These are phyloP conservation scores for Nannoperca obscura DNA, from an alignment of 2,797 vertebrate species.

Conservation along the genomic window DNA sequence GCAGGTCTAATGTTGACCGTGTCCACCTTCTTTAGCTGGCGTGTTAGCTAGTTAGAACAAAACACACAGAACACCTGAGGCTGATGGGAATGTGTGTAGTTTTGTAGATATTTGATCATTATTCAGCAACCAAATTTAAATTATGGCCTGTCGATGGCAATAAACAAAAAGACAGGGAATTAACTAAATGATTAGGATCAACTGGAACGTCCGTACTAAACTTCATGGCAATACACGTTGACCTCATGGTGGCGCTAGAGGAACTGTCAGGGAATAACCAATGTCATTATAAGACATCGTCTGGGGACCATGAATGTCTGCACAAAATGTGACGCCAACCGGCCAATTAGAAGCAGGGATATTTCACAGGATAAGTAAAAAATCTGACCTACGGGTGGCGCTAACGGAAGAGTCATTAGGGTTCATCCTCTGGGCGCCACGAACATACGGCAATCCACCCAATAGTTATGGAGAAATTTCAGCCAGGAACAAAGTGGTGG, in stretches of 20 bases:
- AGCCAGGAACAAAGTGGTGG: not conserved
- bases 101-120: not conserved
- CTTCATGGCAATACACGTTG: not conserved
- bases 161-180: not conserved
- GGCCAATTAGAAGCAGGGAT: not conserved
- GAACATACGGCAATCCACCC: not conserved
- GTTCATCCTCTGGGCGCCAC: not conserved
- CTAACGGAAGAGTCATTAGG: not conserved
- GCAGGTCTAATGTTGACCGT: not conserved
- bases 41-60: not conserved
- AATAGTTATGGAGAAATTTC: not conserved
- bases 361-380: not conserved
- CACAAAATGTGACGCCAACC: not conserved
- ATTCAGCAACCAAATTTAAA: not conserved
- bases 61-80: not conserved
- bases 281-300: not conserved
- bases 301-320: not conserved
- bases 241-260: too few species aligned
- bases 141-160: not conserved
- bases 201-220: not conserved
- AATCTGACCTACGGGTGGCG: not conserved
- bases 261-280: too few species aligned
- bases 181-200: not conserved
- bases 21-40: not conserved
- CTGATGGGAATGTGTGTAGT: not conserved